These are phyloP conservation scores for Byasa hedistus DNA, from an alignment of 2,888 invertebrate genomes.

Conservation along the genomic window DNA sequence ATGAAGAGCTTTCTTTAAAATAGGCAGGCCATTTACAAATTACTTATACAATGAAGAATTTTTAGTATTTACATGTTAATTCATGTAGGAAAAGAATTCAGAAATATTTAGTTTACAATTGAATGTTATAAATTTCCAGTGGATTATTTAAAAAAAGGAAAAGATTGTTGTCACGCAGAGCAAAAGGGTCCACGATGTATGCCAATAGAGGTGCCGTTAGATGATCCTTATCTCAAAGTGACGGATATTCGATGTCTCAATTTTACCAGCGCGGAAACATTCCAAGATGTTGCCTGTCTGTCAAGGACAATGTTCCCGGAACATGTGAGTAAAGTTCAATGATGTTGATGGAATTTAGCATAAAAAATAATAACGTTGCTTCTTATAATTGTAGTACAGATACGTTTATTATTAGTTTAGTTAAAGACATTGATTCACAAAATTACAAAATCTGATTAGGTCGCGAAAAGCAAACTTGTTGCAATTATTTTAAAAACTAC, in stretches of 20 bases:
- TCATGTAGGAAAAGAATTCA: no score
- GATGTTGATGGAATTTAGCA: neutral
- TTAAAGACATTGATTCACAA: no score
- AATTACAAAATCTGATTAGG: no score
- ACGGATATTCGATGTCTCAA: conserved; percentile 63
- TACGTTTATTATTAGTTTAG: no score
- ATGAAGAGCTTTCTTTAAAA: no score
- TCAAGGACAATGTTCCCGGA: conserved; percentile 51
- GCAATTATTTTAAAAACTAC: no score
- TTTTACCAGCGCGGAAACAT: conserved; percentile 65
- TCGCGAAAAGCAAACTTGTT: no score
- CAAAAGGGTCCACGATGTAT: conserved; percentile 51
- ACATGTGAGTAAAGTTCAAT: conserved; percentile 47
- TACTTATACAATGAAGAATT: no score
- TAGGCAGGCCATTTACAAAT: no score
- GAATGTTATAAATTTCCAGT: conserved; percentile 42
- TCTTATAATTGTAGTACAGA: no score
- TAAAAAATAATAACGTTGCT: neutral
- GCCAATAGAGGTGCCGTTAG: conserved; percentile 55
- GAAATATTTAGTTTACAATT: neutral
- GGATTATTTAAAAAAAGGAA: conserved; percentile 50
- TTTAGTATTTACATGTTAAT: no score
- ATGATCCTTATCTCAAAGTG: conserved; percentile 64
- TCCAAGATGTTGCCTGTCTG: conserved; percentile 60
- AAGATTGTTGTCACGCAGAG: conserved; percentile 52